Conservation (phyloP, 2,888 invertebrate species). For the Glyphotaelius pellucidus region DNA sequence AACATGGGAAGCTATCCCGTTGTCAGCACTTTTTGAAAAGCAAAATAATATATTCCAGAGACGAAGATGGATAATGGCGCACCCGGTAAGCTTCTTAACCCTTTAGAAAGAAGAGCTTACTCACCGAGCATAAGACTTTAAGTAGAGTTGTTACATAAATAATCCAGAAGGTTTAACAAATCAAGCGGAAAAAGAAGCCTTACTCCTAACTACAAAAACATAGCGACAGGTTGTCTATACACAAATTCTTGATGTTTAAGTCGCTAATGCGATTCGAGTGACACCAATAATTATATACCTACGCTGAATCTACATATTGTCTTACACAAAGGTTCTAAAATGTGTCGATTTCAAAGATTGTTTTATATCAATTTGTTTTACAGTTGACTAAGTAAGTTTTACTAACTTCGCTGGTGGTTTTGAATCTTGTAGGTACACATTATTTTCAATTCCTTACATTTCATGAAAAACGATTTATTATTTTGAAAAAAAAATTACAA, state of each 20-base stretch:
- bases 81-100: constrained; percentile 34
- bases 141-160: constrained; percentile 43
- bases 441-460: background rate
- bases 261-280: background rate
- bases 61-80: constrained; percentile 23
- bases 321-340: background rate
- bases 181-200: constrained; percentile 33
- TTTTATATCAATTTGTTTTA: too few relatives aligned
- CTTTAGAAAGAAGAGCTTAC: constrained; percentile 26
- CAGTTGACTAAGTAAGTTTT: background rate
- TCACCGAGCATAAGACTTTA: constrained; percentile 26
- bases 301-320: background rate
- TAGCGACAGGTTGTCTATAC: background rate
- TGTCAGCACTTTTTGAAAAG: background rate
- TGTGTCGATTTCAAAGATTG: too few relatives aligned
- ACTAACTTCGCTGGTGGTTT: background rate
- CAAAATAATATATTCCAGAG: constrained; percentile 19
- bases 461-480: background rate
- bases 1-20: background rate
- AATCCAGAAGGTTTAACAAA: constrained; percentile 41
- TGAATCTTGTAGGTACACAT: too few relatives aligned
- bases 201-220: constrained; percentile 2
- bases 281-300: background rate
- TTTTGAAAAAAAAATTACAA: background rate
- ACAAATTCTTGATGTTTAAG: background rate